Base-by-base conservation (phyloP, 2,888 invertebrate genomes). In the Temnothorax unifasciatus region DNA sequence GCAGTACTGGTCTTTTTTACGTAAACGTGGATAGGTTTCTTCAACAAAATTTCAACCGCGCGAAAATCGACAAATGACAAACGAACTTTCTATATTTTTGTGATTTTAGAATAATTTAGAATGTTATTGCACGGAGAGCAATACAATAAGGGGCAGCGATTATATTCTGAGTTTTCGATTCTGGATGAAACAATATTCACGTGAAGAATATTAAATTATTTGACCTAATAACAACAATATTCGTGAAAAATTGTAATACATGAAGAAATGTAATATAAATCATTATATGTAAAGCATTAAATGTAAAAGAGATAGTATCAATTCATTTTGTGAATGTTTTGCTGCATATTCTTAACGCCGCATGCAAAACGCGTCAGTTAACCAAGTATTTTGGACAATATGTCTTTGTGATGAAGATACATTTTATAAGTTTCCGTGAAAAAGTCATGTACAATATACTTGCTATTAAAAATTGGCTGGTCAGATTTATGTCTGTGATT, bases 401-500 rank as follows among this genome's bases (percentile, higher is more conserved):
- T 71, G 21, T 69, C 47, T 59, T 79, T 15, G 44, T 50, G 5
- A 79, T 41, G n/a, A 63, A 11, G 8, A 76, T 25, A 44, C n/a
- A 25, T 74, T 61, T 74, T n/a, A 57, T 18, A 21, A 75, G 29
- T 38, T 64, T 64, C 11, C 25, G 25, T 66, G 52, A 77, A 41
- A 38, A 25, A 64, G 6, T 59, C 54, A 44, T 44, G 15, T 15
- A 34, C 44, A 15, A 38, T 38, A 21, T n/a, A 29, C 21, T 63
- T 18, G 21, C 5, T 41, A 59, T 57, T 38, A 25, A 71, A 79
- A 44, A 71, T 59, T 71, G 57, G 34, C 21, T 50, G 54, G 59
- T 71, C 21, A 59, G 52, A 38, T 77, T 76, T 71, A 71, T 9
- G 21, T 77, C 57, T 71, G 57, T 79, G 57, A 71, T 71, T 18